Conservation (phyloP, 1,140 invertebrate genomes). For the Bombus cullumanus region DNA sequence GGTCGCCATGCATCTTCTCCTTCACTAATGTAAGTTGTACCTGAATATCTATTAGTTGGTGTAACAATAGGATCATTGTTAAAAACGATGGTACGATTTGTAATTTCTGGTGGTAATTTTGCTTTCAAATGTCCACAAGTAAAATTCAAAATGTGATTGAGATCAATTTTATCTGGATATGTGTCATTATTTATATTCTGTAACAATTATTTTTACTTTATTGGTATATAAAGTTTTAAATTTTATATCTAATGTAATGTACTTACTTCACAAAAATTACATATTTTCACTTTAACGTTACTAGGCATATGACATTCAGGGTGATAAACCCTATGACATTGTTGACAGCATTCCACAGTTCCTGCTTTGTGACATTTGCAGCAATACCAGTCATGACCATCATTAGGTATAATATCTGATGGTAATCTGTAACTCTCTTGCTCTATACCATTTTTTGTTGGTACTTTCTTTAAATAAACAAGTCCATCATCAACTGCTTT, state of each 20-base stretch:
- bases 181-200: slow-evolving; percentile 74
- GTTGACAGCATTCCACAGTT: slow-evolving; percentile 73
- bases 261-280: slow-evolving; percentile 76
- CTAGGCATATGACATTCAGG: slow-evolving; percentile 68
- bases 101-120: slow-evolving; percentile 78
- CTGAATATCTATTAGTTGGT: slow-evolving; percentile 72
- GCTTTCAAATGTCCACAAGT: slow-evolving; percentile 80
- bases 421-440: slow-evolving; percentile 76
- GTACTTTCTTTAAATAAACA: slow-evolving; percentile 75
- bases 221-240: neutral
- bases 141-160: slow-evolving; percentile 78
- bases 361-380: slow-evolving; percentile 78
- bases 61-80: slow-evolving; percentile 69
- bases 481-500: slow-evolving; percentile 76
- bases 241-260: neutral
- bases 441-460: slow-evolving; percentile 74
- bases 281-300: slow-evolving; percentile 69
- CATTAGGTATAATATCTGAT: slow-evolving; percentile 61
- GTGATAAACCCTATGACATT: slow-evolving; percentile 78
- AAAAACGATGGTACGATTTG: slow-evolving; percentile 77
- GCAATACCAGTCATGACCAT: slow-evolving; percentile 78
- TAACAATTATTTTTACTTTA: slow-evolving; percentile 45
- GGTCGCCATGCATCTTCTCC: slow-evolving; percentile 79
- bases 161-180: slow-evolving; percentile 69
- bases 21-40: slow-evolving; percentile 78